These are phyloP conservation scores for Babylonia areolata DNA, from an alignment of 1,140 invertebrate species.

Conservation along the genomic window DNA sequence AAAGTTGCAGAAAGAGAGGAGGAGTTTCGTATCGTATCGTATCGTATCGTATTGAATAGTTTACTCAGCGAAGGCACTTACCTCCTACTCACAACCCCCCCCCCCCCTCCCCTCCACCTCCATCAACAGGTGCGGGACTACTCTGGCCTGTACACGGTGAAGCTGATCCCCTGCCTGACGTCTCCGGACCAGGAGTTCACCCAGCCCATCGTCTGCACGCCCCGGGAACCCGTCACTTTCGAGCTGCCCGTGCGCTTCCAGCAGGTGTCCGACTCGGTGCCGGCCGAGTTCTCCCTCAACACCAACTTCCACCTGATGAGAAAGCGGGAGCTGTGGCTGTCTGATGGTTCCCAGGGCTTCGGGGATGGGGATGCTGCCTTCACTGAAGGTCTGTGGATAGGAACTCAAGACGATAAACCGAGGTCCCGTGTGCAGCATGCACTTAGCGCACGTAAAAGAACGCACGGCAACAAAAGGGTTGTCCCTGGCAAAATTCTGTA, in stretches of 20 bases:
- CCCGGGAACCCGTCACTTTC: slow-evolving; percentile 71
- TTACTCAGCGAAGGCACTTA: too few relatives aligned
- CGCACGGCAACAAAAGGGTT: too few relatives aligned
- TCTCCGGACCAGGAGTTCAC: slow-evolving; percentile 64
- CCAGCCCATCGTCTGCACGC: slow-evolving; percentile 66
- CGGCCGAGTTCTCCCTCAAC: slow-evolving; percentile 71
- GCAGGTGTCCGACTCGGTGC: slow-evolving; percentile 75
- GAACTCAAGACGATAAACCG: too few relatives aligned
- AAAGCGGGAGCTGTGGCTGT: slow-evolving; percentile 71
- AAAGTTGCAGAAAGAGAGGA: too few relatives aligned
- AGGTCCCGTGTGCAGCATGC: too few relatives aligned
- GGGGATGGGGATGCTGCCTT: slow-evolving; percentile 65
- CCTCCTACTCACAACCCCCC: too few relatives aligned
- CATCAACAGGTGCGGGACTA: slow-evolving; percentile 71
- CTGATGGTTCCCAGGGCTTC: slow-evolving; percentile 60
- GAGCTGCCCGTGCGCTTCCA: slow-evolving; percentile 75
- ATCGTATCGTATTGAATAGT: too few relatives aligned
- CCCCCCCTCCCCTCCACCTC: too few relatives aligned
- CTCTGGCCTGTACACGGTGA: slow-evolving; percentile 74
- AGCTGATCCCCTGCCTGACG: slow-evolving; percentile 74
- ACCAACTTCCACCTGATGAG: slow-evolving; percentile 72
- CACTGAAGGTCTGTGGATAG: slow-evolving; percentile 67
- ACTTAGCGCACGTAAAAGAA: too few relatives aligned
- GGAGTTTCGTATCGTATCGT: too few relatives aligned
- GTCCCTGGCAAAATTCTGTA: too few relatives aligned